Conservation (phyloP, 2,888 invertebrate species). For the Aphelenchoides bicaudatus region DNA sequence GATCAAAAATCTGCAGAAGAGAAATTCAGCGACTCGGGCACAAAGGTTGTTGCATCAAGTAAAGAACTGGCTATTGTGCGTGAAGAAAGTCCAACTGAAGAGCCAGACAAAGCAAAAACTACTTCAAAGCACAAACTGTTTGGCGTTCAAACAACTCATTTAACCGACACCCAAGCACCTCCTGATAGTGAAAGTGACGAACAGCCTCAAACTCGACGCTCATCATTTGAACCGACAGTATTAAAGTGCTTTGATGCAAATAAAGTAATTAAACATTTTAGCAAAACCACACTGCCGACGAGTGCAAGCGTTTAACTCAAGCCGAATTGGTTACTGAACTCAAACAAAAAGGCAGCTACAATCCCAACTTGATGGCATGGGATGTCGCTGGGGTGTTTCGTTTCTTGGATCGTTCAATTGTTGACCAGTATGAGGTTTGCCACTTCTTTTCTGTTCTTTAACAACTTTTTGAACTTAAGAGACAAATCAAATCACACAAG, state of each 20-base stretch:
- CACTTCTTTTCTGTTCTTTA: not conserved
- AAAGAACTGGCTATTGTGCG: not conserved
- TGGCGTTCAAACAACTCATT: constrained; percentile 10
- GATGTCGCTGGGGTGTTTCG: constrained; percentile 58
- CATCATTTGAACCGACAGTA: constrained; percentile 7
- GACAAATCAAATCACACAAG: constrained; percentile 38
- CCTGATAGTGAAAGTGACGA: no score
- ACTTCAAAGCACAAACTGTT: not conserved
- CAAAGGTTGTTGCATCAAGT: not conserved
- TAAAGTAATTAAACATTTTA: not conserved
- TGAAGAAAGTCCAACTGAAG: not conserved
- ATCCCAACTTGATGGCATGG: constrained; percentile 61
- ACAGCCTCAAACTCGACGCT: no score
- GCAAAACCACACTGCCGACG: constrained; percentile 40
- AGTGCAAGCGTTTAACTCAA: constrained; percentile 40
- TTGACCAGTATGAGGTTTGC: constrained; percentile 58
- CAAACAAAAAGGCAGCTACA: constrained; percentile 53
- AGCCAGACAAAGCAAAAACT: not conserved
- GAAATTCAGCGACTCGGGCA: no score
- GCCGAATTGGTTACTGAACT: constrained; percentile 40
- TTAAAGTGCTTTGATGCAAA: not conserved
- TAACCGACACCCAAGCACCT: not conserved
- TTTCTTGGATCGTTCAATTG: constrained; percentile 56
- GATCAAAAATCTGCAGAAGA: not conserved
- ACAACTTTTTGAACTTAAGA: constrained; percentile 26